phyloP scores from a whole-genome alignment of 2,797 vertebrate species.

The Eidolon dupreanum region DNA sequence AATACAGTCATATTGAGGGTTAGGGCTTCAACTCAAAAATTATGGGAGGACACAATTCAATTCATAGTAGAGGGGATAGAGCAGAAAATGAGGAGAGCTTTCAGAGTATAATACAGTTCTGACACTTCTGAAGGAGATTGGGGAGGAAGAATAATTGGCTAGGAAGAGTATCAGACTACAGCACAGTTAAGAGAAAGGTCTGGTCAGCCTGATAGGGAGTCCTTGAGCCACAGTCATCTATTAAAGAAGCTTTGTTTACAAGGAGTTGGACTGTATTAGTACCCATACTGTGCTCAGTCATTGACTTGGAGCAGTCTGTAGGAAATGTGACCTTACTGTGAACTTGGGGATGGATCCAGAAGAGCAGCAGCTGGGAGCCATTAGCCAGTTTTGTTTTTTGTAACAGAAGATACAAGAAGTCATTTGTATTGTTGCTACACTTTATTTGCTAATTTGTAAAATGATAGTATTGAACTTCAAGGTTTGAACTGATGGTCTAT shows the following conservation, averaged over 20 bases:
- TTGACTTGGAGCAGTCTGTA: background rate
- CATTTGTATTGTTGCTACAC: background rate
- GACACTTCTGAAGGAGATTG: background rate
- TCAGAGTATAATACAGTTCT: background rate
- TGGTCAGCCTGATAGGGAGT: background rate
- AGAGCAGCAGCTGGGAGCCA: background rate
- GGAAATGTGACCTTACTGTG: background rate
- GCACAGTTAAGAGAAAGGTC: background rate
- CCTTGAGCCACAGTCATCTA: background rate
- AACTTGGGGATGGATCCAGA: background rate
- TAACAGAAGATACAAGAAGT: background rate
- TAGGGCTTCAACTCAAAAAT: background rate
- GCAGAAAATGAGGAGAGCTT: background rate
- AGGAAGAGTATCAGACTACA: background rate
- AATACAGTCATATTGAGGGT: background rate
- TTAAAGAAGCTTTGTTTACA: background rate
- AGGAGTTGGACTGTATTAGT: background rate
- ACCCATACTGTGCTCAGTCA: background rate
- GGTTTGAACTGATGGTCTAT: background rate
- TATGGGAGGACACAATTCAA: background rate
- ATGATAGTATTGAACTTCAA: background rate
- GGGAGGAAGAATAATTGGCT: background rate
- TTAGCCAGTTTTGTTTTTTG: background rate
- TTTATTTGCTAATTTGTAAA: background rate
- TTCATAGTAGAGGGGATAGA: background rate